These are phyloP conservation scores for Orchestia grillus DNA, from an alignment of 1,140 invertebrate genomes.

Conservation along the genomic window DNA sequence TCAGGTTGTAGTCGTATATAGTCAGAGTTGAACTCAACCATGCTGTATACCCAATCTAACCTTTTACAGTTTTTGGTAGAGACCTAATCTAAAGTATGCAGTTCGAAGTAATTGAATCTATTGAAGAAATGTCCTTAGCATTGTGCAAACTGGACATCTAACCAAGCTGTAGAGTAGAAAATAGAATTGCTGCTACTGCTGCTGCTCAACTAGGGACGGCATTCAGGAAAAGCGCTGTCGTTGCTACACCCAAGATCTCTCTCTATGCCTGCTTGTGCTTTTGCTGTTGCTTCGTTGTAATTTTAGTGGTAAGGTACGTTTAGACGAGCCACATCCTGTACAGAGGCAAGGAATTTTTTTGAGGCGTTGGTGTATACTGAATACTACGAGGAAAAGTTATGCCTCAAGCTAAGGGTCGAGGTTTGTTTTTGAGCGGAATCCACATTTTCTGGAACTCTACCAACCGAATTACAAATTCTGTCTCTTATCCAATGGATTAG, in stretches of 20 bases:
- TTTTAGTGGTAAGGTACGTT: background rate
- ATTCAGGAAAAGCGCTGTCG: background rate
- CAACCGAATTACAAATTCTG: background rate
- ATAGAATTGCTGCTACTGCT: background rate
- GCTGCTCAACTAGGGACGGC: background rate
- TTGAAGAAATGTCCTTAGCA: background rate
- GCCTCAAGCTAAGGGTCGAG: background rate
- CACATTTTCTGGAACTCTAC: background rate
- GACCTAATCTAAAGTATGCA: background rate
- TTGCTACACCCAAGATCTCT: background rate
- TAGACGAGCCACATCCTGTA: background rate
- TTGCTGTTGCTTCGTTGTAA: background rate
- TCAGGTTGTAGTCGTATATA: background rate
- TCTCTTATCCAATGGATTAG: too few relatives aligned
- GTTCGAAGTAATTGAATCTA: background rate
- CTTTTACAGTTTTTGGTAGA: background rate
- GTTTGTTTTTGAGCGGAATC: background rate
- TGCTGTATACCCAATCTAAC: background rate
- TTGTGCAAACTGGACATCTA: background rate
- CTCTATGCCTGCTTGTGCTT: slow-evolving; percentile 5
- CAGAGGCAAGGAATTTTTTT: background rate
- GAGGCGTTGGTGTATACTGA: background rate
- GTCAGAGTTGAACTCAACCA: background rate
- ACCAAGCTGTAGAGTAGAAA: background rate
- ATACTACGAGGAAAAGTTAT: background rate